These are phyloP conservation scores for Anguilla japonica DNA, from an alignment of 2,113 vertebrate species.

Conservation along the genomic window DNA sequence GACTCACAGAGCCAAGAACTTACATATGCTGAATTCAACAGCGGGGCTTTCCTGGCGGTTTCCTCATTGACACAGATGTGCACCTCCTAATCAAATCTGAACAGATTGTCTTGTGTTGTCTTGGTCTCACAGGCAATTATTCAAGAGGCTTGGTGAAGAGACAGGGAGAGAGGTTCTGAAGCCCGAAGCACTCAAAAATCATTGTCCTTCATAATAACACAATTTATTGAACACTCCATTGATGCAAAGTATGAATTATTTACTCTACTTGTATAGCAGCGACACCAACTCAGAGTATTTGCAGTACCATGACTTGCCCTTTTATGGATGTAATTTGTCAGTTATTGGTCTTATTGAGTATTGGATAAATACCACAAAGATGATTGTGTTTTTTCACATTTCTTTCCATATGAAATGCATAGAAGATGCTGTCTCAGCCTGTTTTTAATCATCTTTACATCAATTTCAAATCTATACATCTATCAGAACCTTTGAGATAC, in stretches of 20 bases:
- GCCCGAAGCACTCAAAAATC: not conserved
- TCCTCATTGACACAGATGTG: constrained; percentile 22
- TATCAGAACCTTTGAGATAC: too few relatives aligned
- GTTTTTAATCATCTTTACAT: too few relatives aligned
- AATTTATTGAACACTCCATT: too few relatives aligned
- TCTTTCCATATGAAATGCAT: too few relatives aligned
- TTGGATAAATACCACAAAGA: not conserved
- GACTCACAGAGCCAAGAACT: not conserved
- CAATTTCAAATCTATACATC: too few relatives aligned
- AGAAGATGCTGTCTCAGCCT: too few relatives aligned
- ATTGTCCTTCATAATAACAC: not conserved
- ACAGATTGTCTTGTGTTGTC: constrained; percentile 15
- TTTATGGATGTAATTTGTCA: not conserved
- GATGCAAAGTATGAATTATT: not conserved
- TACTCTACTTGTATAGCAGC: not conserved
- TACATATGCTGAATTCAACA: not conserved
- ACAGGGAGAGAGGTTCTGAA: constrained; percentile 6
- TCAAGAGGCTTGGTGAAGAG: not conserved
- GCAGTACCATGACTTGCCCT: not conserved
- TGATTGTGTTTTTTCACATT: too few relatives aligned
- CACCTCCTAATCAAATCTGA: constrained; percentile 17
- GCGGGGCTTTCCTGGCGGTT: not conserved
- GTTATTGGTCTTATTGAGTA: not conserved
- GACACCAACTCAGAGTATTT: not conserved
- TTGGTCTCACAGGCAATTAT: not conserved